These are phyloP conservation scores for Tokudaia muenninki DNA, from an alignment of 2,797 vertebrate species.

Conservation along the genomic window DNA sequence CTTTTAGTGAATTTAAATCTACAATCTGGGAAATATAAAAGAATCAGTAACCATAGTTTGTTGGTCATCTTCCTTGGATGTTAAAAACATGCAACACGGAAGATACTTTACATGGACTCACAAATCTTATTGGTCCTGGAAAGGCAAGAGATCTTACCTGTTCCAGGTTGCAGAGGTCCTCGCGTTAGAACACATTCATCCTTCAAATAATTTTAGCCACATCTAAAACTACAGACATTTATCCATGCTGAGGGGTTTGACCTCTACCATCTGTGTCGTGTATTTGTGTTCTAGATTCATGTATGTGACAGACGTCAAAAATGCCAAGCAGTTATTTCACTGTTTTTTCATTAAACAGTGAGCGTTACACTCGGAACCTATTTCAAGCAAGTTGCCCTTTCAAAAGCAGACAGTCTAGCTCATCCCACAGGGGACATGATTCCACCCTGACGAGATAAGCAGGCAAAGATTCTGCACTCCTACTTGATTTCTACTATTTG, in stretches of 20 bases:
- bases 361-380: not conserved
- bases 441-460: not conserved
- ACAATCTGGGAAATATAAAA: not conserved
- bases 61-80: not conserved
- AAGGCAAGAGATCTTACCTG: not conserved
- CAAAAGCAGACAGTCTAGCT: not conserved
- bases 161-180: not conserved
- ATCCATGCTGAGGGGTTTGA: not conserved
- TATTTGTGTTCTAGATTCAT: not conserved
- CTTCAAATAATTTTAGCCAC: not conserved
- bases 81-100: not conserved
- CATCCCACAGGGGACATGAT: not conserved
- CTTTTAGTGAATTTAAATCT: slow-evolving; percentile 10
- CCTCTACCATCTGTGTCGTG: not conserved
- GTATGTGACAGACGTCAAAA: not conserved
- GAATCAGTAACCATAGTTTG: not conserved
- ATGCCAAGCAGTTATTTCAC: not conserved
- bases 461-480: not conserved
- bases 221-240: not conserved
- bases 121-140: not conserved
- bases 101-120: not conserved
- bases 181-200: not conserved
- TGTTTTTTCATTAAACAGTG: slow-evolving; percentile 25
- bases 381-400: not conserved
- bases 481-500: slow-evolving; percentile 13